Evolutionary conservation across 2,113 vertebrate species (phyloP).

Genomic region (Megalops atlanticus): DNA sequence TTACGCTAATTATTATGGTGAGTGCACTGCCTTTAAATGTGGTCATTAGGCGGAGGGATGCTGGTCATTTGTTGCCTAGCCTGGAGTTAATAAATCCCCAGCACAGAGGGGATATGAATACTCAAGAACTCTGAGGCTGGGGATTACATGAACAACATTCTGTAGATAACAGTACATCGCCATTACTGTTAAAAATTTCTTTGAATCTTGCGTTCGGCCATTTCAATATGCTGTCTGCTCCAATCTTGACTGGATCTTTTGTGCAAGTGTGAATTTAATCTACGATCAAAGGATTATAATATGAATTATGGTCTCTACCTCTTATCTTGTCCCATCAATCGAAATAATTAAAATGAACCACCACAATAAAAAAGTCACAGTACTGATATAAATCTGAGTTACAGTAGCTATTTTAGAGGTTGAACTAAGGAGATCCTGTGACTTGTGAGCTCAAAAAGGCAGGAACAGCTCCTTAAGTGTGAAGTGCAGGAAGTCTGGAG

Average conservation of each 20-base stretch:
- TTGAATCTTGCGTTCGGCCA: too few relatives aligned
- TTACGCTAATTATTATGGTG: conserved; percentile 70
- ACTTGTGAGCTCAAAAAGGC: too few relatives aligned
- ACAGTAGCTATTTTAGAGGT: too few relatives aligned
- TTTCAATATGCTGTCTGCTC: background rate
- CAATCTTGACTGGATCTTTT: background rate
- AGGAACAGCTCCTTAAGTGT: too few relatives aligned
- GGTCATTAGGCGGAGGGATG: conserved; percentile 60
- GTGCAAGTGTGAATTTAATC: background rate
- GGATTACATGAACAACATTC: background rate
- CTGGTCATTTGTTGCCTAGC: conserved; percentile 47
- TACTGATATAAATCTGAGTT: too few relatives aligned
- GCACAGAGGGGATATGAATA: background rate
- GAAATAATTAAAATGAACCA: conserved; percentile 14
- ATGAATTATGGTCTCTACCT: conserved; percentile 14
- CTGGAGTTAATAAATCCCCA: background rate
- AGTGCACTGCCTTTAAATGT: conserved; percentile 56
- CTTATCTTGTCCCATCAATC: conserved; percentile 22
- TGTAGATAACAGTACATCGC: background rate
- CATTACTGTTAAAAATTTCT: too few relatives aligned
- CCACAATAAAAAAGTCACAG: background rate
- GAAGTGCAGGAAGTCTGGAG: too few relatives aligned
- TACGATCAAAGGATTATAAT: background rate
- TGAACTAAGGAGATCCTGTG: too few relatives aligned
- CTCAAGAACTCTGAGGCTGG: background rate